A percentile compares a stretch with the other conserved stretches of the same genome.
Evolutionary conservation across 2,888 invertebrate genomes (phyloP).

Genomic region (Myathropa florea): DNA sequence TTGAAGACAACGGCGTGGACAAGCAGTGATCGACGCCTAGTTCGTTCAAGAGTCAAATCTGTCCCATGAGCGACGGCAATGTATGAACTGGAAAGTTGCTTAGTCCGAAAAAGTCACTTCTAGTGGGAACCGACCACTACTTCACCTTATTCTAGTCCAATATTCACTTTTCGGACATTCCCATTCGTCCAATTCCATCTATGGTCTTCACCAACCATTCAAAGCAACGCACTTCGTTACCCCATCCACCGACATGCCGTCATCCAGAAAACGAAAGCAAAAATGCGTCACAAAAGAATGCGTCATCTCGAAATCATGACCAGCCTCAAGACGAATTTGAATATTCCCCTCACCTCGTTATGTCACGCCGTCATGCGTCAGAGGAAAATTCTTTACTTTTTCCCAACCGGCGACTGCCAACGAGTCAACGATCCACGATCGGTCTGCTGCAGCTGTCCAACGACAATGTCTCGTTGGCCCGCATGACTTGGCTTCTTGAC

Average conservation of each 20-base stretch:
- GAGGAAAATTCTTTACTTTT: constrained; percentile 6
- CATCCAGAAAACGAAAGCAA: neutral
- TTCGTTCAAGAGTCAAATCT: no score
- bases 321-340: constrained; percentile 19
- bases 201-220: no score
- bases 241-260: neutral
- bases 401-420: neutral
- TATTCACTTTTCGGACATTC: no score
- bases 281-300: neutral
- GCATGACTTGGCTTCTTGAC: constrained; percentile 38
- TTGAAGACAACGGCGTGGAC: no score
- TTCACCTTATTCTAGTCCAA: no score
- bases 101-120: no score
- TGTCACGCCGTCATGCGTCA: neutral
- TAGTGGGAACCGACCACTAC: no score
- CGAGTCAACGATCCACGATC: constrained; percentile 26
- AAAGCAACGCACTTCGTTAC: neutral
- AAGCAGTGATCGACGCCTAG: no score
- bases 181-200: no score
- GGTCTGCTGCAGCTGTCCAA: neutral
- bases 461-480: neutral
- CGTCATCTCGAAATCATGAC: constrained; percentile 11
- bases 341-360: constrained; percentile 45
- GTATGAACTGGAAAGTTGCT: no score
- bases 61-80: no score